A percentile compares a stretch with the other conserved stretches of the same genome.
Conservation (phyloP, 2,888 invertebrate genomes). For the Tetranychus truncatus region DNA sequence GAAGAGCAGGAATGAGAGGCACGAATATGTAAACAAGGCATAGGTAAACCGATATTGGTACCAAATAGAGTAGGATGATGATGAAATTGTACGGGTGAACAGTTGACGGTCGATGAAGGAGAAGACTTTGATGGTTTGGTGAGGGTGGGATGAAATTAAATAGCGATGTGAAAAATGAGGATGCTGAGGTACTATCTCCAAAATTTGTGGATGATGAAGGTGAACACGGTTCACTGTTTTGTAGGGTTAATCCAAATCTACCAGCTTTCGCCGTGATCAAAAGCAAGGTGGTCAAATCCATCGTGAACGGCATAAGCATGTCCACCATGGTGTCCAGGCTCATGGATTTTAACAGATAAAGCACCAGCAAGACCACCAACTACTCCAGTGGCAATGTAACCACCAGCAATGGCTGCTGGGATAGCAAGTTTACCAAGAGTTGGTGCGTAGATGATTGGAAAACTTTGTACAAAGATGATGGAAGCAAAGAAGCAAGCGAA, state of each 20-base stretch:
- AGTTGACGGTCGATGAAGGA: background rate
- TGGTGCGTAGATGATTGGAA: background rate
- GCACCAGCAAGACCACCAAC: conserved; percentile 10
- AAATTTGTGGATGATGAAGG: background rate
- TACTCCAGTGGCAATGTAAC: conserved; percentile 6
- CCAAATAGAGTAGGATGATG: background rate
- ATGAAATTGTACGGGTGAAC: background rate
- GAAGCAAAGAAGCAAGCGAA: background rate
- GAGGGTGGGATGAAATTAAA: background rate
- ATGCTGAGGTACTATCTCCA: background rate
- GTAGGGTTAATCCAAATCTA: background rate
- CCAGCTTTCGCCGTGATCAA: background rate
- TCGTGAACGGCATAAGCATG: conserved; percentile 6
- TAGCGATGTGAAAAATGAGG: background rate
- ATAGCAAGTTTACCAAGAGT: conserved; percentile 4
- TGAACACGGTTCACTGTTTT: background rate
- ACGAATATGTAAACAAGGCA: background rate
- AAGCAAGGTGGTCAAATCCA: conserved; percentile 2
- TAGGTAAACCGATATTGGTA: background rate
- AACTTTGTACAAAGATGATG: background rate
- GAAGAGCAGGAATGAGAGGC: background rate
- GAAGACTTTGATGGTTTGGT: background rate
- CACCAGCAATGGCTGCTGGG: conserved; percentile 7
- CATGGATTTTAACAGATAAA: background rate
- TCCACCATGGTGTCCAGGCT: background rate